Base-by-base conservation (phyloP, 2,888 invertebrate species). In the Nemapogon koenigi region DNA sequence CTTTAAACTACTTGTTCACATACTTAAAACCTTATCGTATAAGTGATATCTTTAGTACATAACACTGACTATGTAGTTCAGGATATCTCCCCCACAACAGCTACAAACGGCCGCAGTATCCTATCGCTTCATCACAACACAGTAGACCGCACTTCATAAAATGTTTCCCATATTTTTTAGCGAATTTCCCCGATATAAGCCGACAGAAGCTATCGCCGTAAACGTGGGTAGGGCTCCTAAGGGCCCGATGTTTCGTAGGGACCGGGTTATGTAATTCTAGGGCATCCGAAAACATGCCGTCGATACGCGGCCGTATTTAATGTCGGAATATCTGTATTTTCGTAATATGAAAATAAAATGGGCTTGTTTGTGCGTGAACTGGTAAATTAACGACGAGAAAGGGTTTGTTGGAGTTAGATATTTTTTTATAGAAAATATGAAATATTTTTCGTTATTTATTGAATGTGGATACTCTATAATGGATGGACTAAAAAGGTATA, bases 31-130 rank as follows among this genome's bases (percentile, higher is more conserved):
- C n/a, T n/a, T n/a, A n/a, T n/a, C n/a, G n/a, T n/a, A 27, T 27
- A 27, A n/a, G 28, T 27, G n/a, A 6, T 13, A 4, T 27, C 4
- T 27, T 4, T 13, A 27, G 28, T n/a, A 27, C 28, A 13, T 13
- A 27, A 27, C n/a, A n/a, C 28, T 14, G 28, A 4, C n/a, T 27
- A 27, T 27, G 16, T 17, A 50, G 50, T 53, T 54, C 51, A 52
- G 49, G 49, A 52, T 45, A 47, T 49, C 46, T 52, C 55, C 52
- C 52, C 51, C 53, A 50, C 50, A 53, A 53, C 53, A 56, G 52
- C 53, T 50, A 49, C 51, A 49, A 47, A 49, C 51, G 51, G 49
- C 50, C 50, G 51, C 49, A 52, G 48, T 51, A 50, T 46, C 50
- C 50, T 52, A 58, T 55, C 51, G 28, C 32, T 33, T 53, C 48